phyloP scores from a whole-genome alignment of 2,888 invertebrate species.

The Andrena minutula region DNA sequence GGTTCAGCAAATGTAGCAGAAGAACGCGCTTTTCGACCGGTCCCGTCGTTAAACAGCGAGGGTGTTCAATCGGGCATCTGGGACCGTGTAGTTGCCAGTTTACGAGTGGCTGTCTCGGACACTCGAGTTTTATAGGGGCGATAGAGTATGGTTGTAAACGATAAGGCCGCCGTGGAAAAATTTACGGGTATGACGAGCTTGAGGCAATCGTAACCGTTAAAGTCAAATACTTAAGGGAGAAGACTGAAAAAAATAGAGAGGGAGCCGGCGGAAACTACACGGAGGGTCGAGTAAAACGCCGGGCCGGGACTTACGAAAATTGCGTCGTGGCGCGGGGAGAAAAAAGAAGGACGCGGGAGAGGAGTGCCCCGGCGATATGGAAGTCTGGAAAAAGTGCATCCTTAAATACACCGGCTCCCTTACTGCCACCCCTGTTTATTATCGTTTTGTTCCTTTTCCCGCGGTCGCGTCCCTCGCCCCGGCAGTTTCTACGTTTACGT shows the following conservation, averaged over 20 bases:
- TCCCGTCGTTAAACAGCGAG: conserved; percentile 19
- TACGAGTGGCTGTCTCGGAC: conserved; percentile 55
- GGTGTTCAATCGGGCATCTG: conserved; percentile 46
- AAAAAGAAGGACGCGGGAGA: not conserved
- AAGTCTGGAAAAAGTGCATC: conserved; percentile 22
- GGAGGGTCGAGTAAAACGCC: not conserved
- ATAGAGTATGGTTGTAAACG: conserved; percentile 48
- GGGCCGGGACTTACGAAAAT: conserved; percentile 9
- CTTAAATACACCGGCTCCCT: conserved; percentile 4
- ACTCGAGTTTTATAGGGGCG: conserved; percentile 52
- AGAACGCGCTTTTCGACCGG: conserved; percentile 26
- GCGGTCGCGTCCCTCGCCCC: not conserved
- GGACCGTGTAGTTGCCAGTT: conserved; percentile 38
- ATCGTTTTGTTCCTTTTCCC: not conserved
- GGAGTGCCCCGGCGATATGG: conserved; percentile 1
- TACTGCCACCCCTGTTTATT: conserved; percentile 7
- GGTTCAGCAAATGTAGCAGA: conserved; percentile 17
- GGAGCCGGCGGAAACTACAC: not conserved
- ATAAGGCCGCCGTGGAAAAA: conserved; percentile 42
- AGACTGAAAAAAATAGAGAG: too few species aligned
- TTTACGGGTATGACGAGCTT: conserved; percentile 46
- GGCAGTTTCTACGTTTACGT: not conserved
- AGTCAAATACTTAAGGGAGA: not conserved
- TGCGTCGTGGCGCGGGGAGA: not conserved
- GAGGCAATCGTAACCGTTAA: conserved; percentile 30